phyloP scores from a whole-genome alignment of 2,113 vertebrate genomes.

The Rhabdornis inornatus region DNA sequence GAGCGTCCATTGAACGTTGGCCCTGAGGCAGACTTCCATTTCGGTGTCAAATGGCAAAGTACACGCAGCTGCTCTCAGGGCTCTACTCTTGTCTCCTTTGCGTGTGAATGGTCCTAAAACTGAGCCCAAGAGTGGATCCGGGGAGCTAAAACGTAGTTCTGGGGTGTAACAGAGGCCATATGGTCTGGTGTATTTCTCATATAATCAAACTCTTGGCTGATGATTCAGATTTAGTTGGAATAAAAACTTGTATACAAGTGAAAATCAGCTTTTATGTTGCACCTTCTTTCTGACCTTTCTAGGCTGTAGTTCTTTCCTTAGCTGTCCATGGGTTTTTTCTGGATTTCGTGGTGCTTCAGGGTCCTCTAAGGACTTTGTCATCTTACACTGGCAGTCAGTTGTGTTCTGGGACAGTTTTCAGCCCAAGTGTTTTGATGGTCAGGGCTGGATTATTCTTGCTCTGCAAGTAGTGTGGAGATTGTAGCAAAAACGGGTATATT shows the following conservation, averaged over 20 bases:
- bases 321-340: not conserved
- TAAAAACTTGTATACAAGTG: not conserved
- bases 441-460: not conserved
- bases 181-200: not conserved
- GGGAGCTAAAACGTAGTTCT: not conserved
- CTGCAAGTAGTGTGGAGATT: not conserved
- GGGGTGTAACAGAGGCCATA: not conserved
- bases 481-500: not conserved
- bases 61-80: fast-evolving
- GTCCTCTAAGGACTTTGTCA: not conserved
- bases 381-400: not conserved
- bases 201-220: not conserved
- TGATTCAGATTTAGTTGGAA: not conserved
- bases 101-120: not conserved
- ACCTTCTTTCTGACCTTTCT: not conserved
- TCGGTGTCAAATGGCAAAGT: constrained; percentile 13
- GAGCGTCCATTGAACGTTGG: not conserved
- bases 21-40: constrained; percentile 26
- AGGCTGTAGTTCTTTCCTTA: not conserved
- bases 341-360: not conserved
- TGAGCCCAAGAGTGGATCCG: not conserved
- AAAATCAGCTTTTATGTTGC: not conserved
- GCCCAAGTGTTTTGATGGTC: not conserved
- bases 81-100: not conserved
- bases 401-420: not conserved